Base-by-base conservation (phyloP, 2,888 invertebrate genomes). In the Morinoia aosen region DNA sequence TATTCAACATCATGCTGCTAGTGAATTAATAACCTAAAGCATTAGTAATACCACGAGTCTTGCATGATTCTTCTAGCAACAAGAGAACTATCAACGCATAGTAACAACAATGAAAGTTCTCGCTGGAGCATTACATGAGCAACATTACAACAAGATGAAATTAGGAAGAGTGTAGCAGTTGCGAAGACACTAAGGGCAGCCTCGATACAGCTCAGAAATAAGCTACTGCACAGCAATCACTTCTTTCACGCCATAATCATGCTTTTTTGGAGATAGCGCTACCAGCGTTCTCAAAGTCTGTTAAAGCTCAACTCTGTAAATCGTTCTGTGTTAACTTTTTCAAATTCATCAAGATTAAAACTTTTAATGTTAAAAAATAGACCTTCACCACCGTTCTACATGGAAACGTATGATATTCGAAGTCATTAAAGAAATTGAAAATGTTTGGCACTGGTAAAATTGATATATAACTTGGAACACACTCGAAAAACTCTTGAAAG, bases 1-100 rank as follows among this genome's bases (percentile, higher is more conserved):
- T 93, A 93, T 57, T 19, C n/a, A 93, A 93, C 93, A 39, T n/a
- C 93, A 93, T 93, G 93, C 93, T 33, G 93, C 93, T 93, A 93
- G 57, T 57, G 57, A 93, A 93, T 90, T 39, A 93, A 93, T 39
- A 57, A 93, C 93, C 93, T 93, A 57, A 39, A 57, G 93, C 93
- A 40, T 93, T 33, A 93, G 93, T 93, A 93, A 48, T 58, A 93
- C 56, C 57, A 57, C 93, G 57, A 93, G 93, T 93, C 93, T 93
- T 57, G 93, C 57, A 93, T 93, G 48, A 48, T 57, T 48, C 48
- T 57, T 39, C 93, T 93, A 93, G 57, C n/a, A 93, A 57, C 57
- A 93, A 93, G 93, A 93, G 56, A 93, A 57, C 57, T 57, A 93
- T 93, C 40, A 93, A 93, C 93, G 33, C 58, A 90, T 39, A 90